Base-by-base conservation (phyloP, 2,113 vertebrate genomes). In the Saccopteryx bilineata region DNA sequence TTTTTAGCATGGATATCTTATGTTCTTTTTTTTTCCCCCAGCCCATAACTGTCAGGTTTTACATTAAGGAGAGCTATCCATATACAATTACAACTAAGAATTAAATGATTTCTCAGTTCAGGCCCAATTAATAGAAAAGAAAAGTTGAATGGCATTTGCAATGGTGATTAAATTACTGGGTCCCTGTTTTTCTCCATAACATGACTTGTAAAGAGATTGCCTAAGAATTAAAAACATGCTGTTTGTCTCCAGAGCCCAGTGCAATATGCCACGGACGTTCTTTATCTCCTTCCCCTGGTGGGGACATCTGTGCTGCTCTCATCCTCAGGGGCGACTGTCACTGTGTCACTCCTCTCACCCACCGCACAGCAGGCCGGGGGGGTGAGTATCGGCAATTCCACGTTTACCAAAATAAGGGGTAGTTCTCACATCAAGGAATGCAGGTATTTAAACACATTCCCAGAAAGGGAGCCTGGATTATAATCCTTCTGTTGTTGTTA, bases 351-450 rank as follows among this genome's bases (percentile, higher is more conserved):
- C 3, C n/a, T 56, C 56, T 48, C 1, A 23, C 21, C 54, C 1
- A 23, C 21, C 9, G 60, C 1, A 6, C 0, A 1, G 9, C 26
- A n/a, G 19, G 31, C 52, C 11, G 14, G 0, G n/a, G n/a, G 4
- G 81, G 39, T 79, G 66, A 63, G 3, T 23, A 12, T 14, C 58
- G 19, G 9, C 15, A 33, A 61, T 39, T 21, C 6, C 56, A 58
- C 4, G 28, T 48, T 19, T 54, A 39, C 15, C 52, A 54, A 71
- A 66, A 21, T 12, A 69, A 86, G 21, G 23, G 24, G 0, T 7
- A 65, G 2, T 60, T 28, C 31, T 94, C 39, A 71, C 5, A 90
- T 58, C 54, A 60, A 71, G 4, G 3, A 18, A 48, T 85, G 21
- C 54, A 52, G 24, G 0, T 71, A 48, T 83, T 58, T 75, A 31